Conservation (phyloP, 2,113 vertebrate species). For the Circaetus cinerascens region DNA sequence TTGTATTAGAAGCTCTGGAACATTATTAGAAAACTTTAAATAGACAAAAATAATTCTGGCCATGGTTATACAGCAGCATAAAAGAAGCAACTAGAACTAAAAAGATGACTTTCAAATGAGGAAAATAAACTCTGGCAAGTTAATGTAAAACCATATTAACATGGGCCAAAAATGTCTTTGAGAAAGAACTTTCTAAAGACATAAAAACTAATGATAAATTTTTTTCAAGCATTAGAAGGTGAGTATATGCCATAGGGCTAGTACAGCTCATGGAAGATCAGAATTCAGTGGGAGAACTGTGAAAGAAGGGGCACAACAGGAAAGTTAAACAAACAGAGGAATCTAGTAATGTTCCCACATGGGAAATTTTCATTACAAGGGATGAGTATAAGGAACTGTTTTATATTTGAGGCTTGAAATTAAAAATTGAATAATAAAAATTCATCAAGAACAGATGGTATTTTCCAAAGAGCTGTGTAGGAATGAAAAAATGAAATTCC, state of each 20-base stretch:
- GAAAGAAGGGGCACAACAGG: neutral
- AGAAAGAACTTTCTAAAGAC: neutral
- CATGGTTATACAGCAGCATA: neutral
- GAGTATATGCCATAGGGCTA: neutral
- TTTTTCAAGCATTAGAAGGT: neutral
- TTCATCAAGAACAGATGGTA: slow-evolving; percentile 35
- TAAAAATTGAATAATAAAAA: slow-evolving; percentile 48
- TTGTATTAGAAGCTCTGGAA: neutral
- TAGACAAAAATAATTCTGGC: neutral
- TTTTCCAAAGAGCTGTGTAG: neutral
- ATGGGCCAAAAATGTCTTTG: neutral
- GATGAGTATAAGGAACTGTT: slow-evolving; percentile 3
- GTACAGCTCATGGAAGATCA: neutral
- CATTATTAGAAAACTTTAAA: neutral
- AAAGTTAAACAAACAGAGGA: slow-evolving; percentile 25
- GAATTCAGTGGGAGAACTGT: neutral
- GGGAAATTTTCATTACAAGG: slow-evolving; percentile 21
- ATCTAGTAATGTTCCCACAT: neutral
- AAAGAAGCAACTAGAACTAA: neutral
- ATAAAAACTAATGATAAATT: neutral
- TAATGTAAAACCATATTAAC: neutral
- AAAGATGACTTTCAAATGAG: neutral
- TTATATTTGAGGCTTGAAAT: slow-evolving; percentile 48
- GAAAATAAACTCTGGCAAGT: neutral
- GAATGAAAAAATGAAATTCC: slow-evolving; percentile 13